These are phyloP conservation scores for Rynchops niger DNA, from an alignment of 2,113 vertebrate species.

Conservation along the genomic window DNA sequence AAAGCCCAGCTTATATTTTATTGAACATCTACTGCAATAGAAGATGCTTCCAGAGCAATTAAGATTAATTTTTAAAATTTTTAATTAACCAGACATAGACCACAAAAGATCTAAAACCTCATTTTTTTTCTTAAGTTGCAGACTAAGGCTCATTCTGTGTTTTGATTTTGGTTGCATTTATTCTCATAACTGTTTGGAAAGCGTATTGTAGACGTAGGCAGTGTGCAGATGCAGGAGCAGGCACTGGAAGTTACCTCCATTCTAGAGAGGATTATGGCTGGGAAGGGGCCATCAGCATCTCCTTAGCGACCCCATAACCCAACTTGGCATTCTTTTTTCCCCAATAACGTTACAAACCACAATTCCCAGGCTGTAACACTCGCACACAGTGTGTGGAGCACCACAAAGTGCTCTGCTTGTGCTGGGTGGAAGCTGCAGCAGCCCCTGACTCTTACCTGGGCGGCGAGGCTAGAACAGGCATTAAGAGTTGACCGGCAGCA, in stretches of 20 bases:
- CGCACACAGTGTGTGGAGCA: accelerated
- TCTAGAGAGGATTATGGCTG: not conserved
- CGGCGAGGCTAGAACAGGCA: not conserved
- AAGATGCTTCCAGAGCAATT: not conserved
- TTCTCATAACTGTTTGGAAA: not conserved
- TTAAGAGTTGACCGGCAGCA: not conserved
- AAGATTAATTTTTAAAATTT: not conserved
- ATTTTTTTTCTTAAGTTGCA: not conserved
- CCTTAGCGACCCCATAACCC: not conserved
- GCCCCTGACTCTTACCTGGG: not conserved
- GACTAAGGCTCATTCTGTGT: not conserved
- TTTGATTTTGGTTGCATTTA: not conserved
- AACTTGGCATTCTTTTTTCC: not conserved
- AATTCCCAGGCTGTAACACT: not conserved
- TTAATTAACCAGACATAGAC: not conserved
- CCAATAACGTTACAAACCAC: not conserved
- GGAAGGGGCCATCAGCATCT: not conserved
- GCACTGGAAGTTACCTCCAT: not conserved
- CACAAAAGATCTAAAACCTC: not conserved
- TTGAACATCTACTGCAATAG: not conserved
- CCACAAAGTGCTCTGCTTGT: not conserved
- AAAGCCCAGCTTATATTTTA: not conserved
- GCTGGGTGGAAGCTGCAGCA: not conserved
- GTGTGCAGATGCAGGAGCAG: not conserved
- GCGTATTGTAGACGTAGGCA: not conserved